Conservation (phyloP, 2,888 invertebrate species). For the Heliothis peltigera region DNA sequence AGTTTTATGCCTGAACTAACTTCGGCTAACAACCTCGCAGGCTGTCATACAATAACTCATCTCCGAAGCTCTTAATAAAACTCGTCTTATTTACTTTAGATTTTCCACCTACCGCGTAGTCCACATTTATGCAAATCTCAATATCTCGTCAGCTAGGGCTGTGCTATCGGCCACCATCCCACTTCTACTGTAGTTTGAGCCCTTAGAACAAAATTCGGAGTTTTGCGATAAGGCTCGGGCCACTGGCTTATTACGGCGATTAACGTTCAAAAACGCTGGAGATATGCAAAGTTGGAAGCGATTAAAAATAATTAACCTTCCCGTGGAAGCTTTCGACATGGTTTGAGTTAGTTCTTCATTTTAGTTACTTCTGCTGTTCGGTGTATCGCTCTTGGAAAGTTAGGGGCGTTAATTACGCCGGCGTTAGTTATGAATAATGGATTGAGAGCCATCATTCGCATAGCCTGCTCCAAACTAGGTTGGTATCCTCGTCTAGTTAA, state of each 20-base stretch:
- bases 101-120: slow-evolving; percentile 64
- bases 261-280: slow-evolving; percentile 63
- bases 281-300: slow-evolving; percentile 69
- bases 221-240: slow-evolving; percentile 71
- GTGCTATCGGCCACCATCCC: slow-evolving; percentile 67
- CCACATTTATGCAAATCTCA: slow-evolving; percentile 80
- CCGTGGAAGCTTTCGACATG: slow-evolving; percentile 68
- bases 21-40: slow-evolving; percentile 29
- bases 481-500: neutral
- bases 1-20: slow-evolving; percentile 26
- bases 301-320: slow-evolving; percentile 84
- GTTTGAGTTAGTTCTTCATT: slow-evolving; percentile 61
- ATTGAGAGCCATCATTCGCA: neutral
- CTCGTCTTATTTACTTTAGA: slow-evolving; percentile 58
- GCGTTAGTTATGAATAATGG: slow-evolving; percentile 41
- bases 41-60: slow-evolving; percentile 56
- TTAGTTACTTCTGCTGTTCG: slow-evolving; percentile 56
- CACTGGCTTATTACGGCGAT: slow-evolving; percentile 60
- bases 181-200: slow-evolving; percentile 64
- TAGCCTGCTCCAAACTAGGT: neutral
- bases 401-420: slow-evolving; percentile 40
- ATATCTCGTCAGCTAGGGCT: slow-evolving; percentile 63
- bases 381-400: slow-evolving; percentile 30
- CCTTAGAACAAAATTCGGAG: slow-evolving; percentile 73
- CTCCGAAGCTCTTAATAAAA: slow-evolving; percentile 53